Percentiles rank a stretch among this genome's conserved stretches.
phyloP scores from a whole-genome alignment of 2,888 invertebrate genomes.

The Operophtera brumata region DNA sequence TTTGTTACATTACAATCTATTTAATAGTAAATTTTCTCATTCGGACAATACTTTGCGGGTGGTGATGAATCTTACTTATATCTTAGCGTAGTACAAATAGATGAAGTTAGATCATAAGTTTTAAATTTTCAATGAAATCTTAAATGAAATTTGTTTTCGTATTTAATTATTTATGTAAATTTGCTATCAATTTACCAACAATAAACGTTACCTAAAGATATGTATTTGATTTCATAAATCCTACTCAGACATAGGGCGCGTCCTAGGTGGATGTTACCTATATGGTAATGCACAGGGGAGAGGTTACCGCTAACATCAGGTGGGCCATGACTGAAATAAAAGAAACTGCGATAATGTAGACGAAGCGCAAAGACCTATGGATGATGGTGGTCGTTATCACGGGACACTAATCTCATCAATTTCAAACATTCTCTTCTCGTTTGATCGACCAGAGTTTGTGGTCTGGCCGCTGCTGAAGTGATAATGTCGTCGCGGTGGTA shows the following conservation, averaged over 20 bases:
- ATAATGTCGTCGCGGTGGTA: no score
- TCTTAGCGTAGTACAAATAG: constrained; percentile 62
- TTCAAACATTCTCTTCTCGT: no score
- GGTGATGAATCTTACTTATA: constrained; percentile 60
- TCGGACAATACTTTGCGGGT: constrained; percentile 57
- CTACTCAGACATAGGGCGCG: not conserved
- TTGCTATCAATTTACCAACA: constrained; percentile 53
- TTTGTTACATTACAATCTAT: constrained; percentile 36
- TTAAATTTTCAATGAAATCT: constrained; percentile 44
- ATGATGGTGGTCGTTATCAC: no score
- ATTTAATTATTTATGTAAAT: constrained; percentile 70
- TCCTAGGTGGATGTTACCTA: no score
- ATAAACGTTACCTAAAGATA: constrained; percentile 51
- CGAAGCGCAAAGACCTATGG: no score
- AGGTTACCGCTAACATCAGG: no score
- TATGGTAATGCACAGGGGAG: no score
- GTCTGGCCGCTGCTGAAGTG: no score
- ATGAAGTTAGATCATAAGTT: constrained; percentile 58
- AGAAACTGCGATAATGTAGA: no score
- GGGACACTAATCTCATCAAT: no score
- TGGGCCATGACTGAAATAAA: no score
- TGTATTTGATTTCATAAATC: constrained; percentile 28
- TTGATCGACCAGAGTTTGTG: no score
- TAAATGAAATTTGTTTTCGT: constrained; percentile 44
- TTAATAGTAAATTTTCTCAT: constrained; percentile 47